A percentile compares a stretch with the other conserved stretches of the same genome.
Conservation (phyloP, 2,797 vertebrate genomes). For the Urosaurus nigricauda region DNA sequence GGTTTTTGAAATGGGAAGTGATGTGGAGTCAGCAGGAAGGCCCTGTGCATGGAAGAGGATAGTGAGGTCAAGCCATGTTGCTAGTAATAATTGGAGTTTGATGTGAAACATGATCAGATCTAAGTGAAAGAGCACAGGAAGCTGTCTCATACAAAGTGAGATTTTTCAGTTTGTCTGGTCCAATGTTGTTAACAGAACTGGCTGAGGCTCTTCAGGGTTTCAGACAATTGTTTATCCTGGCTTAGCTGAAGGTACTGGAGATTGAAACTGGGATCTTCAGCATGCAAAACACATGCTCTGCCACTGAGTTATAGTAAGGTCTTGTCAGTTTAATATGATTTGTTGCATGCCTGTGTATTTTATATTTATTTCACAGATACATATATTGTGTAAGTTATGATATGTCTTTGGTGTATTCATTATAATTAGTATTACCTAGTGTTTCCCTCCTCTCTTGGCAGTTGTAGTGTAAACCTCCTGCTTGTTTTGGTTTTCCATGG, state of each 20-base stretch:
- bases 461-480: too few species aligned
- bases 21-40: too few species aligned
- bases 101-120: background rate
- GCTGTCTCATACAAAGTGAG: background rate
- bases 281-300: background rate
- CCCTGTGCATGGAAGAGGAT: background rate
- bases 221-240: background rate
- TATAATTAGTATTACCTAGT: too few species aligned
- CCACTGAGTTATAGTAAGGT: background rate
- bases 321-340: background rate
- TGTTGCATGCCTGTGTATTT: too few species aligned
- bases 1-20: background rate
- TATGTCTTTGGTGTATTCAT: too few species aligned
- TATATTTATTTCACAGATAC: too few species aligned
- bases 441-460: too few species aligned
- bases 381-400: too few species aligned
- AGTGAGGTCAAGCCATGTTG: background rate
- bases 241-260: background rate
- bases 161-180: background rate
- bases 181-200: background rate
- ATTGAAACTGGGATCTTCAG: background rate
- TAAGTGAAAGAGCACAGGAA: background rate
- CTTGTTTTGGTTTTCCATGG: too few species aligned
- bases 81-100: too few species aligned
- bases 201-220: background rate